Conservation (phyloP, 2,888 invertebrate species). For the Brachyptera risi region DNA sequence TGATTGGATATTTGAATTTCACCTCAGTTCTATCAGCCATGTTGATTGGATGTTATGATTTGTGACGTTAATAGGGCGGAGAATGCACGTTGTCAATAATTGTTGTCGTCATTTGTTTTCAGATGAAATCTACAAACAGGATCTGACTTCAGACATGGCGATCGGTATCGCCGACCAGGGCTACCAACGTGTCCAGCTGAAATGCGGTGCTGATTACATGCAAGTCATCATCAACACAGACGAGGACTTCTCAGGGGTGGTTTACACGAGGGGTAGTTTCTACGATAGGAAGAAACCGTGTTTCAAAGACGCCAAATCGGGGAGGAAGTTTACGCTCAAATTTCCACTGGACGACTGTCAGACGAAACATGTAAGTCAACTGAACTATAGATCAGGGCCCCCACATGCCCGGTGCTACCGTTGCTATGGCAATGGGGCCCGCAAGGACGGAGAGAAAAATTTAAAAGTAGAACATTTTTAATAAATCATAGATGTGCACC, state of each 20-base stretch:
- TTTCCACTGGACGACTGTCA: constrained; percentile 55
- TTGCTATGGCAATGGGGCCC: too few species aligned
- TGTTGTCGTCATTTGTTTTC: too few species aligned
- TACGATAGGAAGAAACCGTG: constrained; percentile 54
- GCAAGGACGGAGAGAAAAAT: too few species aligned
- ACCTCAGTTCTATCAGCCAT: too few species aligned
- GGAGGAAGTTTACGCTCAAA: constrained; percentile 49
- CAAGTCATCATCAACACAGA: constrained; percentile 48
- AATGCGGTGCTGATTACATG: constrained; percentile 56
- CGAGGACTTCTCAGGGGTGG: constrained; percentile 56
- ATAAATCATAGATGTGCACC: too few species aligned
- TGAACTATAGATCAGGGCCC: background rate
- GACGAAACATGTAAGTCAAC: constrained; percentile 46
- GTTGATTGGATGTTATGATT: too few species aligned
- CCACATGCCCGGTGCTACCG: too few species aligned
- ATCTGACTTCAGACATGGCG: constrained; percentile 53
- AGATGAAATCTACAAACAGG: constrained; percentile 50
- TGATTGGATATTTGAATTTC: too few species aligned
- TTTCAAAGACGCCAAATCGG: constrained; percentile 47
- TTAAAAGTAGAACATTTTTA: too few species aligned
- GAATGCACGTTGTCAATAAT: too few species aligned
- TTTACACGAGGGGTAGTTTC: constrained; percentile 60
- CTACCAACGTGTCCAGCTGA: constrained; percentile 53
- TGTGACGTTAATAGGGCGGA: too few species aligned
- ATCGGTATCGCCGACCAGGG: constrained; percentile 55